Conservation (phyloP, 2,113 vertebrate genomes). For the Melanostigma gelatinosum region DNA sequence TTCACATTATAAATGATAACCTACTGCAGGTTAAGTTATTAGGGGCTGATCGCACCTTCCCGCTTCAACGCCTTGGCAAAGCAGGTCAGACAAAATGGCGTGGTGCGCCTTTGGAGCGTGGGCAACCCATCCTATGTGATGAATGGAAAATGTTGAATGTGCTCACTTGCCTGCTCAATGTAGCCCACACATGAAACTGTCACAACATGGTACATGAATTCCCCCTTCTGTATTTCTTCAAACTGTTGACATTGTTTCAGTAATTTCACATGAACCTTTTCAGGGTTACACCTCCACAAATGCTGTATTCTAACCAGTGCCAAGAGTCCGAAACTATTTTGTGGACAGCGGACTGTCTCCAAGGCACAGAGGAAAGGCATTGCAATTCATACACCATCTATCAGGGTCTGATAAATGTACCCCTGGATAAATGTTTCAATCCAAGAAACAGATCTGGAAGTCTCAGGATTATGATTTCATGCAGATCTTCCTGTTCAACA, state of each 20-base stretch:
- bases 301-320: conserved; percentile 7
- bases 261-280: conserved; percentile 1
- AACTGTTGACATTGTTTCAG: neutral
- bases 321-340: conserved; percentile 5
- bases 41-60: no score
- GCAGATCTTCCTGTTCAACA: conserved; percentile 51
- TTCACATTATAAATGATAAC: no score
- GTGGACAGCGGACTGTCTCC: conserved; percentile 29
- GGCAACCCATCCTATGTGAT: neutral
- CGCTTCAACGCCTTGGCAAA: no score
- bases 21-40: no score
- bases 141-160: no score
- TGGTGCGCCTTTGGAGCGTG: no score
- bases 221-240: neutral
- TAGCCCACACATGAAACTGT: neutral
- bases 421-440: conserved; percentile 38
- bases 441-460: conserved; percentile 27
- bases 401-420: conserved; percentile 56
- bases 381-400: conserved; percentile 38
- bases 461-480: conserved; percentile 50
- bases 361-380: conserved; percentile 17
- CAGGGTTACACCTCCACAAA: conserved; percentile 3
- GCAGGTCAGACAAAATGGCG: no score
- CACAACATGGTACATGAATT: no score
- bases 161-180: neutral